phyloP scores from a whole-genome alignment of 2,113 vertebrate genomes.

The Sceloporus tristichus region DNA sequence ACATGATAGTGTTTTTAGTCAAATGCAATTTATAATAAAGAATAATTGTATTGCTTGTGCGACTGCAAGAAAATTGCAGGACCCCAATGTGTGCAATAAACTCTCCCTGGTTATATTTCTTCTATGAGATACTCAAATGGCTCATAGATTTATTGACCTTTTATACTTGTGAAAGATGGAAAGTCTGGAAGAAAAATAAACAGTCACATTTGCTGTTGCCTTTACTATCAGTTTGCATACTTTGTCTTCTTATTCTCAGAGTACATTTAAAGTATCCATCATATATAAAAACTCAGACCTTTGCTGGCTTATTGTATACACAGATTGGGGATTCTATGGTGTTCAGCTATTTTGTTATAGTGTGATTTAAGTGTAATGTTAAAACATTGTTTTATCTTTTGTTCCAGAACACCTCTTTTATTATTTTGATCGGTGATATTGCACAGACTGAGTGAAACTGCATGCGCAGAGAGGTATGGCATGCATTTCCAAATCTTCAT shows the following conservation, averaged over 20 bases:
- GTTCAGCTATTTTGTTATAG: not conserved
- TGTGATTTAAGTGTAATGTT: slow-evolving; percentile 4
- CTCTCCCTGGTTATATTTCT: slow-evolving; percentile 11
- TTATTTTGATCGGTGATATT: not conserved
- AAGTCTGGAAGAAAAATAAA: not conserved
- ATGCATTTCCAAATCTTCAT: slow-evolving; percentile 12
- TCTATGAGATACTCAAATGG: slow-evolving; percentile 5
- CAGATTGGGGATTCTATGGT: not conserved
- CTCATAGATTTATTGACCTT: slow-evolving; percentile 23
- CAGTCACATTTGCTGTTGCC: not conserved
- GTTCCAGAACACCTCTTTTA: not conserved
- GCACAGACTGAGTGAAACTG: not conserved
- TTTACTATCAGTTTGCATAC: slow-evolving; percentile 12
- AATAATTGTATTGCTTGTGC: not conserved
- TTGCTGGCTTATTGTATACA: not conserved
- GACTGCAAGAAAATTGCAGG: slow-evolving; percentile 6
- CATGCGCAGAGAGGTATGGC: slow-evolving; percentile 4
- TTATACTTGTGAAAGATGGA: slow-evolving; percentile 12
- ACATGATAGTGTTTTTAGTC: not conserved
- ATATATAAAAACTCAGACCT: slow-evolving; percentile 3
- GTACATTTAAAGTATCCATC: not conserved
- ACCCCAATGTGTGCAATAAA: slow-evolving; percentile 22
- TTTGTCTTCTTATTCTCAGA: slow-evolving; percentile 23
- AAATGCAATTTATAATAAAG: slow-evolving; percentile 10
- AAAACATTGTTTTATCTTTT: not conserved